phyloP scores from a whole-genome alignment of 2,888 invertebrate species.

The Platycheirus rosarum region DNA sequence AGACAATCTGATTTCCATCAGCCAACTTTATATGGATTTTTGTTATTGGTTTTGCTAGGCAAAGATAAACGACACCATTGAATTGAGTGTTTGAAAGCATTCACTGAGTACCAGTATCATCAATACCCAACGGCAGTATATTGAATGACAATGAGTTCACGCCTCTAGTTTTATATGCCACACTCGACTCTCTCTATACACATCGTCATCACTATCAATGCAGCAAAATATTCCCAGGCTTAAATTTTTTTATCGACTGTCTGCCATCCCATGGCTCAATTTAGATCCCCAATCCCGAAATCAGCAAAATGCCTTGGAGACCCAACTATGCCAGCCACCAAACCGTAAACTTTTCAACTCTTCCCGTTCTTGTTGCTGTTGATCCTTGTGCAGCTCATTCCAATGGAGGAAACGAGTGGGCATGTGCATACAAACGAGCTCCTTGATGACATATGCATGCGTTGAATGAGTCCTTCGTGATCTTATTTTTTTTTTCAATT shows the following conservation, averaged over 20 bases:
- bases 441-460: neutral
- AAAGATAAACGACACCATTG: too few relatives aligned
- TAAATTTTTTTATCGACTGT: neutral
- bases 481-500: neutral
- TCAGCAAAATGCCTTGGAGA: neutral
- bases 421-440: neutral
- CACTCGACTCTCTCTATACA: neutral
- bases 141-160: conserved; percentile 6
- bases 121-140: neutral
- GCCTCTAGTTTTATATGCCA: neutral
- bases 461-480: neutral
- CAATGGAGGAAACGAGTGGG: neutral
- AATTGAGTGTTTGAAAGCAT: too few relatives aligned
- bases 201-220: neutral
- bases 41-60: too few relatives aligned
- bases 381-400: conserved; percentile 2
- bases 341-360: conserved; percentile 11
- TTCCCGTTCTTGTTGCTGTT: conserved; percentile 15
- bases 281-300: neutral
- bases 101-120: neutral
- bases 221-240: neutral
- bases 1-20: too few relatives aligned
- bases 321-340: neutral
- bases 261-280: conserved; percentile 1
- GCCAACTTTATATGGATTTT: too few relatives aligned